These are phyloP conservation scores for Callinectes sapidus DNA, from an alignment of 2,888 invertebrate genomes.

Conservation along the genomic window DNA sequence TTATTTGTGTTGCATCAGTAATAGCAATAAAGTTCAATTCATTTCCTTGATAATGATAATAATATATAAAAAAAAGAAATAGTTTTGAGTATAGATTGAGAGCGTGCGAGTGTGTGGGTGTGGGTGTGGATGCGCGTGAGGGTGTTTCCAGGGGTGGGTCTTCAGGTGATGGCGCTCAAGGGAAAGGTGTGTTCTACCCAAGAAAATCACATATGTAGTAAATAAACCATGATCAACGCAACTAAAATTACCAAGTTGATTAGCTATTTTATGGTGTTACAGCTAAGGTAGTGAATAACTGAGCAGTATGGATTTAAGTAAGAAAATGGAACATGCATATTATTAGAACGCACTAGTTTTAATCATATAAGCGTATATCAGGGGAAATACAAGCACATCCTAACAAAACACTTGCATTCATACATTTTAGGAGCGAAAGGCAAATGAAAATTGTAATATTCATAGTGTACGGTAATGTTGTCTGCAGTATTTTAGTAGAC, in stretches of 20 bases:
- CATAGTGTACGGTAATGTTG: background rate
- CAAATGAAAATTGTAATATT: background rate
- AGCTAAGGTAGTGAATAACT: background rate
- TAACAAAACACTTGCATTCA: background rate
- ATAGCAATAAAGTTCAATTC: background rate
- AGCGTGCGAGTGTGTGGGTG: background rate
- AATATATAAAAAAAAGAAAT: background rate
- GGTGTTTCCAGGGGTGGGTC: background rate
- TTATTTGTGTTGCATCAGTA: too few relatives aligned
- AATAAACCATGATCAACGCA: background rate
- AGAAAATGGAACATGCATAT: slow-evolving; percentile 2
- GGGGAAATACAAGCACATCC: background rate
- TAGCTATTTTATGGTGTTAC: background rate
- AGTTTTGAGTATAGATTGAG: background rate
- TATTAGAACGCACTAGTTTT: background rate
- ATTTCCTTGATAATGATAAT: background rate
- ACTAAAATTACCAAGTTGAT: background rate
- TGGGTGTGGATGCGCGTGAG: background rate
- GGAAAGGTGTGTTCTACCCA: too few relatives aligned
- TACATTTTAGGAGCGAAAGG: background rate
- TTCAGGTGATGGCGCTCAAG: too few relatives aligned
- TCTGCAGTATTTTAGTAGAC: background rate
- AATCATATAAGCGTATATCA: background rate
- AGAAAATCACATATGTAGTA: too few relatives aligned
- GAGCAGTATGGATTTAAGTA: background rate